A percentile compares a stretch with the other conserved stretches of the same genome.
phyloP scores from a whole-genome alignment of 1,140 invertebrate genomes.

The Drosophila kanapiae region DNA sequence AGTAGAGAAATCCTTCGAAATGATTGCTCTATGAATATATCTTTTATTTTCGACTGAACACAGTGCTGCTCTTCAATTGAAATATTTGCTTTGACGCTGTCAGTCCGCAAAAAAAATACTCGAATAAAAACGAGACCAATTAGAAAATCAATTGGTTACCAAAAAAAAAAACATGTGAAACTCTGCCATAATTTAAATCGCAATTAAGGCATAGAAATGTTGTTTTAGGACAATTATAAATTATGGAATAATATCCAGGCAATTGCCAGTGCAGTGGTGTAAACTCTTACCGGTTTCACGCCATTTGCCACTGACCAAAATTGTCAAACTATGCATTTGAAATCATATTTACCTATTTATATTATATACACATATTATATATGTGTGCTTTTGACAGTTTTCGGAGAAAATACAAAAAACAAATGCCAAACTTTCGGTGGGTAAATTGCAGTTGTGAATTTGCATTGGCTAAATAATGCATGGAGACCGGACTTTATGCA shows the following conservation, averaged over 20 bases:
- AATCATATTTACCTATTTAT: conserved; percentile 34
- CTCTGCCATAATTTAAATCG: background rate
- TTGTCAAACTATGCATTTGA: conserved; percentile 10
- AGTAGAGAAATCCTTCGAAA: conserved; percentile 27
- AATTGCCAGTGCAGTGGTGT: too few relatives aligned
- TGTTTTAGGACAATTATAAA: conserved; percentile 1
- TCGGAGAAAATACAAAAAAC: conserved; percentile 18
- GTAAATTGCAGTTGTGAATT: conserved; percentile 36
- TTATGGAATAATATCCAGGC: conserved; percentile 1
- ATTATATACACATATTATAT: background rate
- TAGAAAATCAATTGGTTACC: conserved; percentile 11
- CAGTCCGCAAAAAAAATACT: conserved; percentile 1
- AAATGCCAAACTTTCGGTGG: conserved; percentile 22
- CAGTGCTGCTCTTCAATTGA: conserved; percentile 45
- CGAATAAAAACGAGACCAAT: conserved; percentile 31
- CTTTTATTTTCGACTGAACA: conserved; percentile 17
- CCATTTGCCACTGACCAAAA: background rate
- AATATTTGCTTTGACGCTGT: conserved; percentile 63
- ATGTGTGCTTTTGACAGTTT: conserved; percentile 56
- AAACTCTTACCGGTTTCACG: background rate
- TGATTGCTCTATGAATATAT: conserved; percentile 60
- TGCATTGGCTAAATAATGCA: conserved; percentile 61
- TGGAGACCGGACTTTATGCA: conserved; percentile 47
- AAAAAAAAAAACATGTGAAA: background rate
- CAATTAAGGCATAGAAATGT: background rate